These are phyloP conservation scores for Idaea dimidiata DNA, from an alignment of 2,888 invertebrate species.

Conservation along the genomic window DNA sequence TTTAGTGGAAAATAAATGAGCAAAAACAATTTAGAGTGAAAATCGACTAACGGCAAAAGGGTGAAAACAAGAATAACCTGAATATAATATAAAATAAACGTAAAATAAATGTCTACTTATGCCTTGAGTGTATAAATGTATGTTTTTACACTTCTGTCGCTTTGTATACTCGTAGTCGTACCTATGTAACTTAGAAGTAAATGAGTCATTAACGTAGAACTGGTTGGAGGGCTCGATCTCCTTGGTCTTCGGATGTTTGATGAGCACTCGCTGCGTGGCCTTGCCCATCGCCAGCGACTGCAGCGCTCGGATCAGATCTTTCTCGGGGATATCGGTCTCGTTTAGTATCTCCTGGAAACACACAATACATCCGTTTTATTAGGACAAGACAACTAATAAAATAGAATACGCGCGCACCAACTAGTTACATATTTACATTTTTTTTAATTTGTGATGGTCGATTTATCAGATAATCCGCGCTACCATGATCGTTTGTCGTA, in stretches of 20 bases:
- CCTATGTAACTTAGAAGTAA: conserved; percentile 98
- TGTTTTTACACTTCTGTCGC: too few species aligned
- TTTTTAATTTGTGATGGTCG: conserved; percentile 46
- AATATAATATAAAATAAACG: too few species aligned
- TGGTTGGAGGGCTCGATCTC: conserved; percentile 96
- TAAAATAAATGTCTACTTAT: too few species aligned
- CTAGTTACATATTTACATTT: conserved; percentile 72
- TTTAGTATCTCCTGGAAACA: conserved; percentile 90
- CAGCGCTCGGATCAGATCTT: conserved; percentile 96
- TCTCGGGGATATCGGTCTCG: conserved; percentile 99
- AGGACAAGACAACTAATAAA: conserved; percentile 62
- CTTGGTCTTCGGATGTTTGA: conserved; percentile 97
- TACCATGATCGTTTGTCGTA: too few species aligned
- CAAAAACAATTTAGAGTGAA: too few species aligned
- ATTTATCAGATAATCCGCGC: conserved; percentile 34
- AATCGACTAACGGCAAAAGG: too few species aligned
- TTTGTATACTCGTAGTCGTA: conserved; percentile 43
- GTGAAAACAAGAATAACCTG: too few species aligned
- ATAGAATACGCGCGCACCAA: conserved; percentile 61
- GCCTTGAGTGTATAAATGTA: too few species aligned
- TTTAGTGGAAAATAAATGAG: too few species aligned
- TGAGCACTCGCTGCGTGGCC: conserved; percentile 95
- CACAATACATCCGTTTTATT: conserved; percentile 62
- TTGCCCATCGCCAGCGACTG: conserved; percentile 99
- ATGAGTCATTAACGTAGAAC: conserved; percentile 98